Base-by-base conservation (phyloP, 1,140 invertebrate species). In the Solenopsis invicta region DNA sequence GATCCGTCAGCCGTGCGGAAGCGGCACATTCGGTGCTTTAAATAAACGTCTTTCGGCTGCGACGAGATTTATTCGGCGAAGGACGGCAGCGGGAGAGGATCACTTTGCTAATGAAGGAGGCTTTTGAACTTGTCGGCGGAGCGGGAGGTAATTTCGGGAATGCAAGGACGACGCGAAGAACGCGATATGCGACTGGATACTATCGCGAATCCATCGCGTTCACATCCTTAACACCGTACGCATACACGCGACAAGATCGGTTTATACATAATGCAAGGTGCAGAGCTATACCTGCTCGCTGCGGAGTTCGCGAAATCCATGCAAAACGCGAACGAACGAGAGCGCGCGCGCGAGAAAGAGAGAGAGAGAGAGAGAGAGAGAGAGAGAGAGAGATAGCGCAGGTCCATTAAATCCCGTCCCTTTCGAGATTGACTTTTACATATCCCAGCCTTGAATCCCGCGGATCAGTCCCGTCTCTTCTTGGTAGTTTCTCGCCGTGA, bases 31-130 rank as follows among this genome's bases (percentile, higher is more conserved):
- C 41, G n/a, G 54, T 61, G 59, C 64, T 82, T 74, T 48, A 82
- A 69, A 82, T 74, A 82, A 82, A 61, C 54, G 67, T 59, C 80
- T 82, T 74, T 41, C n/a, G 61, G 59, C 0, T 54, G 29, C 18
- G 48, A 5, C 64, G 34, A 74, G 66, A 82, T 82, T 82, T 61
- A 59, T 45, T 74, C 54, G 80, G 41, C 24, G 41, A 12, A 82
- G 74, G 69, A 74, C 54, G 41, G 24, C 66, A 45, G 41, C 13
- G 52, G 16, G 61, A 50, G 16, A 48, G 29, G 69, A 72, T 82
- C 41, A 84, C 69, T 74, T 84, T 84, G 69, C 80, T 84, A 84
- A 84, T 84, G 80, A 84, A 56, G 69, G 54, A 74, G 80, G 80
- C 80, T 84, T 84, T 84, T 82, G 80, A 82, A 82, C 37, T 72